These are phyloP conservation scores for Chionodraco myersi DNA, from an alignment of 2,113 vertebrate species.

Conservation along the genomic window DNA sequence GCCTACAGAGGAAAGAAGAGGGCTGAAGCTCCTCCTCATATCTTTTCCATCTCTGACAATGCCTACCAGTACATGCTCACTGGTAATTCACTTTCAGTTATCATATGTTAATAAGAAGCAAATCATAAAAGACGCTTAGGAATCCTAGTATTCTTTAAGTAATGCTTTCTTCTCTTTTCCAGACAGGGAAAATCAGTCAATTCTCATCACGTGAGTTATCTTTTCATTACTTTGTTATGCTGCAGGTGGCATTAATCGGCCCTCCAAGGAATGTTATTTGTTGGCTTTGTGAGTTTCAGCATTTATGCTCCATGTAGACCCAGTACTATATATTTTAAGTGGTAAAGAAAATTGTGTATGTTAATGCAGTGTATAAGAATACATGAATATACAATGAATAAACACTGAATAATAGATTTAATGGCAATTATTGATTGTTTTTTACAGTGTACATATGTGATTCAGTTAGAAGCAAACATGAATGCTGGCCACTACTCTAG, in stretches of 20 bases:
- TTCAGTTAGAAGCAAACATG: neutral
- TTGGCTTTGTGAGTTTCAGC: neutral
- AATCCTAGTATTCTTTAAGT: neutral
- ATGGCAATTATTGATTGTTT: neutral
- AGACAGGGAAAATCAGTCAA: constrained; percentile 81
- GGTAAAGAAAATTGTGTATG: neutral
- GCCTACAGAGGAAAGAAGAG: constrained; percentile 94
- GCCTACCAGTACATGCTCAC: constrained; percentile 93
- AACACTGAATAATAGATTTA: neutral
- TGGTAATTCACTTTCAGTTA: constrained; percentile 74
- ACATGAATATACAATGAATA: neutral
- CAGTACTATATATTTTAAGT: too few species aligned
- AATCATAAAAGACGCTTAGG: neutral
- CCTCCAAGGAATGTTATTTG: neutral
- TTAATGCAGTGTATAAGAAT: neutral
- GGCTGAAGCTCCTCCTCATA: constrained; percentile 91
- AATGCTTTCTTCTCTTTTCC: constrained; percentile 29
- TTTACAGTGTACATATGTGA: neutral
- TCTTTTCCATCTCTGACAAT: constrained; percentile 95
- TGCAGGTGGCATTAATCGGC: neutral
- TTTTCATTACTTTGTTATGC: neutral
- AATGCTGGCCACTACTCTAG: neutral
- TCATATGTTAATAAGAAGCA: neutral
- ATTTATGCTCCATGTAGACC: neutral
- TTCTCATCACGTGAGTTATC: constrained; percentile 78